phyloP scores from a whole-genome alignment of 2,797 vertebrate species.

The Coluber constrictor region DNA sequence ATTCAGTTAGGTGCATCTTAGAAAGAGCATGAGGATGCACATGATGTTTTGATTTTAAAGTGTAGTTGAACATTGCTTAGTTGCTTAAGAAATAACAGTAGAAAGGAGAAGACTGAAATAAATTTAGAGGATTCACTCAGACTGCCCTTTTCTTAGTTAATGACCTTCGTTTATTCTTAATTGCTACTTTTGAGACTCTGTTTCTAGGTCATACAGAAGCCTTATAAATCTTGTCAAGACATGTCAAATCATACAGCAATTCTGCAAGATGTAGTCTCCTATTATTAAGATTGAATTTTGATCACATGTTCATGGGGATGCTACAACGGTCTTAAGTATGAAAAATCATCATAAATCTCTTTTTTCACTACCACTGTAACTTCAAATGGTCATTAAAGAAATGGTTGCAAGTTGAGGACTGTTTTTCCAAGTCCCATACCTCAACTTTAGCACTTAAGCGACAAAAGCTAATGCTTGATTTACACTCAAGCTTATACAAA shows the following conservation, averaged over 20 bases:
- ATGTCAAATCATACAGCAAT: slow-evolving; percentile 35
- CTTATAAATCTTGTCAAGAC: slow-evolving; percentile 51
- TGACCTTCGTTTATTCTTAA: slow-evolving; percentile 50
- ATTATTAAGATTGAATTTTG: background rate
- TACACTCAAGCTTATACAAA: background rate
- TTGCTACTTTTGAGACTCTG: slow-evolving; percentile 24
- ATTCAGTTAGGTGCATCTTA: background rate
- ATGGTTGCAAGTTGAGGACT: too few species aligned
- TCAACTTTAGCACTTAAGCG: background rate
- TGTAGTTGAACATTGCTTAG: background rate
- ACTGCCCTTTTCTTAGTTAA: background rate
- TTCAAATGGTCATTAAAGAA: too few species aligned
- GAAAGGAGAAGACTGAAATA: background rate
- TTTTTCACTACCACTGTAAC: too few species aligned
- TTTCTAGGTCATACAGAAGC: slow-evolving; percentile 54
- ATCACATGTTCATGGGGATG: too few species aligned
- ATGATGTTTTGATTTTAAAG: background rate
- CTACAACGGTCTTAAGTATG: too few species aligned
- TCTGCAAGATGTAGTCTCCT: slow-evolving; percentile 30
- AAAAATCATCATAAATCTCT: too few species aligned
- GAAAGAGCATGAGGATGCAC: background rate
- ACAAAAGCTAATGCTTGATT: background rate
- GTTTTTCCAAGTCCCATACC: background rate
- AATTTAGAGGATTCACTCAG: background rate
- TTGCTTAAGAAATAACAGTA: background rate